Conservation (phyloP, 2,797 vertebrate species). For the Helicolenus hilgendorfi region DNA sequence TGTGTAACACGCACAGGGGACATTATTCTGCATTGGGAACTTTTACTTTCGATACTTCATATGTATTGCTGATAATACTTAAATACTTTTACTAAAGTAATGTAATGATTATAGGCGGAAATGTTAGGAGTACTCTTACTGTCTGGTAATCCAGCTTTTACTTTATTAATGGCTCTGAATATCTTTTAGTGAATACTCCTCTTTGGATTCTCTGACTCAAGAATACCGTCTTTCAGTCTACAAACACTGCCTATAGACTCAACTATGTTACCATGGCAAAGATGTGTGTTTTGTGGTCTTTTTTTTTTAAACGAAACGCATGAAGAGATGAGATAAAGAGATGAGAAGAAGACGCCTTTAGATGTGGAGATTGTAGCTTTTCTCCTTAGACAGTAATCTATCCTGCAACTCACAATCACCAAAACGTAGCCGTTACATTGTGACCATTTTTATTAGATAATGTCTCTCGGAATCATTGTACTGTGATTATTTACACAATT, state of each 20-base stretch:
- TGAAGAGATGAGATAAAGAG: not conserved
- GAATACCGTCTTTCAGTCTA: not conserved
- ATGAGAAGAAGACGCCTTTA: not conserved
- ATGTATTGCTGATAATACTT: too few species aligned
- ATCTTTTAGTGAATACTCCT: not conserved
- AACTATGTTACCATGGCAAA: not conserved
- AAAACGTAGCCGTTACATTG: not conserved
- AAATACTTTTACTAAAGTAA: not conserved
- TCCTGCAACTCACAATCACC: not conserved
- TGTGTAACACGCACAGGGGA: not conserved
- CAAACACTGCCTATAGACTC: not conserved
- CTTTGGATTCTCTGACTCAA: not conserved
- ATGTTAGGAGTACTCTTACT: not conserved
- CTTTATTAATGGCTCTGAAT: not conserved
- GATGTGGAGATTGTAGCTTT: not conserved
- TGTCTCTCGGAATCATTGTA: not conserved
- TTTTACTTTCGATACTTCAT: not conserved
- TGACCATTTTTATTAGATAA: slow-evolving; percentile 16
- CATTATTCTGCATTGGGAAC: not conserved
- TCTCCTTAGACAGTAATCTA: not conserved
- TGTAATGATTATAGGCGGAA: not conserved
- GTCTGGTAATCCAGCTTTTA: not conserved
- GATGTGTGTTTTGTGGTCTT: too few species aligned
- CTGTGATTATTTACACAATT: slow-evolving; percentile 12
- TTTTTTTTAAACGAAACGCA: too few species aligned